phyloP scores from a whole-genome alignment of 2,113 vertebrate genomes.

The Protobothrops mucrosquamatus region DNA sequence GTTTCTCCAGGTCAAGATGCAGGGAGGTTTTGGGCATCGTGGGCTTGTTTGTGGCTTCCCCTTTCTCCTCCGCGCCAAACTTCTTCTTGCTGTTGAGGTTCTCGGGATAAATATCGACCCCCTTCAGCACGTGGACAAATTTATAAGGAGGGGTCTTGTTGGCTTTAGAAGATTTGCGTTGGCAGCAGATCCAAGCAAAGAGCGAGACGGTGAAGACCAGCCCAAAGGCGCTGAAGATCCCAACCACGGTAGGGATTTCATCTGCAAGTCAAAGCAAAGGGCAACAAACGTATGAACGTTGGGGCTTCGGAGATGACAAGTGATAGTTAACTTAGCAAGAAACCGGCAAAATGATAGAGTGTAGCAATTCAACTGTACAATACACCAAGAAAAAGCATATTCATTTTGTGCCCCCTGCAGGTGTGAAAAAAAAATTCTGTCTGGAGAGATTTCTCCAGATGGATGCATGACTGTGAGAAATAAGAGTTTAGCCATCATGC shows the following conservation, averaged over 20 bases:
- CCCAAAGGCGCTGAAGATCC: slow-evolving; percentile 91
- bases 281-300: slow-evolving; percentile 50
- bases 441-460: slow-evolving; percentile 42
- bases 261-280: slow-evolving; percentile 75
- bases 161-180: slow-evolving; percentile 91
- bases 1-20: slow-evolving; percentile 91
- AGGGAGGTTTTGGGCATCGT: slow-evolving; percentile 75
- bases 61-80: slow-evolving; percentile 82
- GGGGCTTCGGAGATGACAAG: not conserved
- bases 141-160: slow-evolving; percentile 95
- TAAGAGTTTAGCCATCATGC: slow-evolving; percentile 10
- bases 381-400: slow-evolving; percentile 17
- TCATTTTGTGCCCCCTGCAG: slow-evolving; percentile 49
- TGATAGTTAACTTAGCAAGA: not conserved
- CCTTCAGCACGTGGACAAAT: slow-evolving; percentile 98
- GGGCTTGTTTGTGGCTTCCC: slow-evolving; percentile 71
- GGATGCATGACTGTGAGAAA: slow-evolving; percentile 1
- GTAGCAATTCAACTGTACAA: slow-evolving; percentile 18
- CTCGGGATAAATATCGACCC: slow-evolving; percentile 96
- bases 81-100: slow-evolving; percentile 93
- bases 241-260: slow-evolving; percentile 88
- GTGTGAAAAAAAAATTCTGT: not conserved
- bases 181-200: slow-evolving; percentile 98
- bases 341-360: not conserved
- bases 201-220: slow-evolving; percentile 93